These are phyloP conservation scores for Gymnoscopelus braueri DNA, from an alignment of 2,797 vertebrate genomes.

Conservation along the genomic window DNA sequence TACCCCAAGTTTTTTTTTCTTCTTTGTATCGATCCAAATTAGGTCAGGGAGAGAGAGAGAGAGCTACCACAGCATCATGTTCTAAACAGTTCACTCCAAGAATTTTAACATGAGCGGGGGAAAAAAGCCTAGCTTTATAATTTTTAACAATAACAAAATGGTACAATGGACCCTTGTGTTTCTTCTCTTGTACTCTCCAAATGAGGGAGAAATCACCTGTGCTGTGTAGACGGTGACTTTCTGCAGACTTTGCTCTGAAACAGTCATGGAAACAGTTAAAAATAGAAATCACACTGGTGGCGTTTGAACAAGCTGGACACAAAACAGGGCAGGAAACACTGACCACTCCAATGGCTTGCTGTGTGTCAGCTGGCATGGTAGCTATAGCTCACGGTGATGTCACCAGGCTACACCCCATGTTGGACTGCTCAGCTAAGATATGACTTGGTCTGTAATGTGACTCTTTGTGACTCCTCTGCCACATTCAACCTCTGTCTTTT, in stretches of 20 bases:
- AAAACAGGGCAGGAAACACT: slow-evolving; percentile 44
- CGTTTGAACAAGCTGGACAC: slow-evolving; percentile 29
- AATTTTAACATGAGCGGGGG: not conserved
- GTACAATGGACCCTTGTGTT: slow-evolving; percentile 16
- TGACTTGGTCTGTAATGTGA: slow-evolving; percentile 9
- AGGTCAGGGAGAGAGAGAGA: not conserved
- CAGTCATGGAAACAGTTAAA: slow-evolving; percentile 39
- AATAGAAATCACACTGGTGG: slow-evolving; percentile 14
- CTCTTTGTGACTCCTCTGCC: not conserved
- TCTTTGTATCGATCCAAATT: not conserved
- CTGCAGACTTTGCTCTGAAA: slow-evolving; percentile 39
- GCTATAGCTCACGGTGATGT: slow-evolving; percentile 23
- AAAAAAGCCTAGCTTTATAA: slow-evolving; percentile 7
- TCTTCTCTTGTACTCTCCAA: slow-evolving; percentile 20
- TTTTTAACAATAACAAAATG: slow-evolving; percentile 13
- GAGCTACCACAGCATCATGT: not conserved
- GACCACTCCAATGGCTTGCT: slow-evolving; percentile 23
- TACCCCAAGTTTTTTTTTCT: slow-evolving; percentile 14
- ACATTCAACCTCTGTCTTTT: not conserved
- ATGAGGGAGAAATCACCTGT: slow-evolving; percentile 22
- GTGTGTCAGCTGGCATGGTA: slow-evolving; percentile 30
- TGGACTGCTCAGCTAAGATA: slow-evolving; percentile 30
- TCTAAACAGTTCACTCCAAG: not conserved
- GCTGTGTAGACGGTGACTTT: slow-evolving; percentile 15
- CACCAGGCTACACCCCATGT: slow-evolving; percentile 29